Percentiles rank a stretch among this genome's conserved stretches.
These are phyloP conservation scores for Aspidoscelis tigris DNA, from an alignment of 2,113 vertebrate species.

Conservation along the genomic window DNA sequence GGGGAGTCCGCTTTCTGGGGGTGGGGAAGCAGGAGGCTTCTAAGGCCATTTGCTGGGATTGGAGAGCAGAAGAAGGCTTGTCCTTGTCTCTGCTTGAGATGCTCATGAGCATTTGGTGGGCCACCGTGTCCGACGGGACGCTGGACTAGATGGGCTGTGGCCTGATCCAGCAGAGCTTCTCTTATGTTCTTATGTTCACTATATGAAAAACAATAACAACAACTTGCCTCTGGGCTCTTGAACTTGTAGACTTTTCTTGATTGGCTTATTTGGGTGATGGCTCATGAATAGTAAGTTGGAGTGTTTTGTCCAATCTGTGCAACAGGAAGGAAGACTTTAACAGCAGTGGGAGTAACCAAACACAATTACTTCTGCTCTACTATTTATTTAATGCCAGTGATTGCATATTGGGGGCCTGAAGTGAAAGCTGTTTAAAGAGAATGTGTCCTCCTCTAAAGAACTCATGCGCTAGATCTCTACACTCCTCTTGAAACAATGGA, in stretches of 20 bases:
- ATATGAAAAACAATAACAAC: slow-evolving; percentile 29
- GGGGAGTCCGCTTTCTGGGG: slow-evolving; percentile 33
- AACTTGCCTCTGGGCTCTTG: slow-evolving; percentile 16
- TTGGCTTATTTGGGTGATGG: slow-evolving; percentile 62
- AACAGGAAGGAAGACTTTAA: slow-evolving; percentile 40
- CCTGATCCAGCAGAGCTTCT: too few relatives aligned
- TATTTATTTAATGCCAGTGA: slow-evolving; percentile 19
- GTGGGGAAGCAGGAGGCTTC: too few relatives aligned
- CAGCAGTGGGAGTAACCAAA: background rate
- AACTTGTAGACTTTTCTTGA: slow-evolving; percentile 41
- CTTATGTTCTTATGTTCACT: background rate
- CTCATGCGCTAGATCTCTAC: background rate
- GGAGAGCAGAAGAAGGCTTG: too few relatives aligned
- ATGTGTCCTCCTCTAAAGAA: background rate
- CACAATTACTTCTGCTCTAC: background rate
- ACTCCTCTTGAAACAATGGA: background rate
- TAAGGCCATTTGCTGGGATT: too few relatives aligned
- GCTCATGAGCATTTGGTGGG: too few relatives aligned
- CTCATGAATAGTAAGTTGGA: slow-evolving; percentile 19
- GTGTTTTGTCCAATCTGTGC: background rate
- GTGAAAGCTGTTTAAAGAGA: slow-evolving; percentile 20
- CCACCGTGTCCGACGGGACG: too few relatives aligned
- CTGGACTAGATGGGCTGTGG: too few relatives aligned
- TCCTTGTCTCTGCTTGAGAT: too few relatives aligned
- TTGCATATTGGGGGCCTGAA: background rate